A percentile compares a stretch with the other conserved stretches of the same genome.
Conservation (phyloP, 2,113 vertebrate genomes). For the Myrmecophaga tridactyla region DNA sequence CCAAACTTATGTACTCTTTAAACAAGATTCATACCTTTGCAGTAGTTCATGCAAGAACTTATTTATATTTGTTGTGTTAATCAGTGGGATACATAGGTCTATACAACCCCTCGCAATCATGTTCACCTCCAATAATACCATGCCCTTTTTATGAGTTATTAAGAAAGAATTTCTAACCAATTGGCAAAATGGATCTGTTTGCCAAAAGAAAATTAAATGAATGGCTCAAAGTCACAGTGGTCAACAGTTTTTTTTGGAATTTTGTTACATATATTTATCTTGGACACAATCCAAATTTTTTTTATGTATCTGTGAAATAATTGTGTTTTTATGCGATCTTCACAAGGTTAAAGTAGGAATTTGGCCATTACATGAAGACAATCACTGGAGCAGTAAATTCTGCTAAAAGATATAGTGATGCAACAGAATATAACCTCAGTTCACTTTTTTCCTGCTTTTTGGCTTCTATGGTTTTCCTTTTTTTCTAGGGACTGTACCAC, state of each 20-base stretch:
- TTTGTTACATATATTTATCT: neutral
- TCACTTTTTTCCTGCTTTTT: neutral
- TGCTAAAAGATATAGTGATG: neutral
- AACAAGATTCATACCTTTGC: no score
- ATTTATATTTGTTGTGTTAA: no score
- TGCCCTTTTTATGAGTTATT: neutral
- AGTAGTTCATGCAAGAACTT: no score
- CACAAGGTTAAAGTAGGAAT: neutral
- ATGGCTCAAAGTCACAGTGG: neutral
- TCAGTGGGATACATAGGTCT: no score
- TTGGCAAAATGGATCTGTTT: neutral
- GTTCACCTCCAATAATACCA: no score
- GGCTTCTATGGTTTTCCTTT: neutral
- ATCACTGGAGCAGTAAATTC: neutral
- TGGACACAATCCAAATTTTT: neutral
- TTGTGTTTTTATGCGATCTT: constrained; percentile 15
- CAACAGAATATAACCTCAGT: neutral
- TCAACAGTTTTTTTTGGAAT: neutral
- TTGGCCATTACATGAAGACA: neutral
- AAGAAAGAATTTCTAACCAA: neutral
- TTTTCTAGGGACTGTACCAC: neutral
- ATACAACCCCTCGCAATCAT: no score
- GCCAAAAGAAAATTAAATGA: neutral
- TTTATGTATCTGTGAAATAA: neutral
- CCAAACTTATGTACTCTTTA: no score